phyloP scores from a whole-genome alignment of 2,113 vertebrate genomes.

The Anguilla rostrata region DNA sequence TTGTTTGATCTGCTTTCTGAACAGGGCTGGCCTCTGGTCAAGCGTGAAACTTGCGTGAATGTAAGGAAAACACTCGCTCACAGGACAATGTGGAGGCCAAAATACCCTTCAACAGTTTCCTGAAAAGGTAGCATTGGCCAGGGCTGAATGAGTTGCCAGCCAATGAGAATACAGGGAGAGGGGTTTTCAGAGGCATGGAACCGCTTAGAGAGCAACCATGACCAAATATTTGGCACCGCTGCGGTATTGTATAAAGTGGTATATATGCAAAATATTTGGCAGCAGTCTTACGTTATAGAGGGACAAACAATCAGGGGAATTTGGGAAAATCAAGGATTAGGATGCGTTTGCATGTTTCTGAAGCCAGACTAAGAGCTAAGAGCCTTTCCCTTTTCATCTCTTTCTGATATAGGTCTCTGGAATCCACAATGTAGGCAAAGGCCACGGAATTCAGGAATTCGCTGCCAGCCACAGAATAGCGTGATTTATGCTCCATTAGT shows the following conservation, averaged over 20 bases:
- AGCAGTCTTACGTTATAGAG: background rate
- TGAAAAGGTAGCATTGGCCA: background rate
- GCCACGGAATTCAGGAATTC: background rate
- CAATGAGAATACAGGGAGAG: background rate
- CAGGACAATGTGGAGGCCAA: background rate
- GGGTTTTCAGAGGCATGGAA: conserved; percentile 1
- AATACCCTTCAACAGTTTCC: background rate
- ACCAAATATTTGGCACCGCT: conserved; percentile 7
- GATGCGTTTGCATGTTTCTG: background rate
- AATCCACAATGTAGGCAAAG: background rate
- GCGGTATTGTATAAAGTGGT: background rate
- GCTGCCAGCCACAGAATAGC: background rate
- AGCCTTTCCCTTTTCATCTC: background rate
- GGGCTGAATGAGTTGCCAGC: background rate
- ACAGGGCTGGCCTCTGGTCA: background rate
- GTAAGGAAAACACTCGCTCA: background rate
- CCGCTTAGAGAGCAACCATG: background rate
- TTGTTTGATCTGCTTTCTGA: background rate
- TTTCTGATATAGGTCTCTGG: background rate
- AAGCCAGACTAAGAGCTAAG: background rate
- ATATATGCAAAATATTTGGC: conserved; percentile 3
- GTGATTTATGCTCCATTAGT: background rate
- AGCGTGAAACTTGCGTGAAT: background rate
- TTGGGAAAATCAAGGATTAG: background rate
- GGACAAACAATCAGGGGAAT: background rate